These are phyloP conservation scores for Dolichallabes microphthalmus DNA, from an alignment of 2,113 vertebrate species.

Conservation along the genomic window DNA sequence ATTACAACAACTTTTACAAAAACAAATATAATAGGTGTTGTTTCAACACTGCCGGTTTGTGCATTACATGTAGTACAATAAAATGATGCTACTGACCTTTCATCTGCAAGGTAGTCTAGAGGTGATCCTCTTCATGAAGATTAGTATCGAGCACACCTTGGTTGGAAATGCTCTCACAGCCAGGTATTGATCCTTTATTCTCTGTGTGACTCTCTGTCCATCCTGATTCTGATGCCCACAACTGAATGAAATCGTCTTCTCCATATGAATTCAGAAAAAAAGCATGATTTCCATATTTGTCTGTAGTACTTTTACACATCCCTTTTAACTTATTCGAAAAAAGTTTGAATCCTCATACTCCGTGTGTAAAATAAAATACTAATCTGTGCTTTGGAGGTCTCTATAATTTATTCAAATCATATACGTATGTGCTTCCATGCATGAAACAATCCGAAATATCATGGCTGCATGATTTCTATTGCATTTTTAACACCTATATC, in stretches of 20 bases:
- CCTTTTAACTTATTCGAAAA: background rate
- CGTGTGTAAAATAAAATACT: background rate
- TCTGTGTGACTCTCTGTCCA: background rate
- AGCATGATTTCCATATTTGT: background rate
- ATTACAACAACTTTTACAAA: background rate
- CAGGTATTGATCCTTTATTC: conserved; percentile 2
- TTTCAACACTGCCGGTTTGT: background rate
- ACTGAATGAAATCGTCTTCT: conserved; percentile 2
- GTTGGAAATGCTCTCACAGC: conserved; percentile 22
- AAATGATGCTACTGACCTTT: conserved; percentile 64
- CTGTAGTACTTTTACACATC: background rate
- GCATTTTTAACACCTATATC: conserved; percentile 35
- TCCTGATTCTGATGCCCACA: conserved; percentile 21
- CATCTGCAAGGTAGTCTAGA: conserved; percentile 2
- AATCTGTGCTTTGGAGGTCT: background rate
- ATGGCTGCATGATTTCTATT: conserved; percentile 46
- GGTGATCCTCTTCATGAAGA: conserved; percentile 35
- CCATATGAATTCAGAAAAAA: conserved; percentile 37
- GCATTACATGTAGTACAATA: background rate
- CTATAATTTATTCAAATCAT: conserved; percentile 2
- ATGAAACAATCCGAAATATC: conserved; percentile 41
- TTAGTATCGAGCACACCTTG: background rate
- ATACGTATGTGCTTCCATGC: background rate
- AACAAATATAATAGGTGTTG: background rate
- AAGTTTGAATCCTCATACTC: background rate